These are phyloP conservation scores for Drosophila kambysellisi DNA, from an alignment of 2,888 invertebrate genomes.

Conservation along the genomic window DNA sequence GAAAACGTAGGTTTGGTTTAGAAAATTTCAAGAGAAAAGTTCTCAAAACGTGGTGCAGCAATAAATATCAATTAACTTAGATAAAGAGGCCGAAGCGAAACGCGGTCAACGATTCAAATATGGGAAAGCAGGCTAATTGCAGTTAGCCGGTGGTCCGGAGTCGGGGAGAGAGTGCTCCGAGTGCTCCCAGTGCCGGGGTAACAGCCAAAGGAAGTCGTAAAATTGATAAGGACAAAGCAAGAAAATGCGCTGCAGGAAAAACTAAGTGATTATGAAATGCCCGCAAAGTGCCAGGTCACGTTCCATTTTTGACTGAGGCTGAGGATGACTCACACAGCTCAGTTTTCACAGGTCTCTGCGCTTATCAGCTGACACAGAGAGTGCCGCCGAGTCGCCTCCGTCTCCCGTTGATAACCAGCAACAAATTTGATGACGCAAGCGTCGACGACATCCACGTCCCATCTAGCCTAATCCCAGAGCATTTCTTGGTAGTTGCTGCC, in stretches of 20 bases:
- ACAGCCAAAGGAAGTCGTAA: slow-evolving; percentile 75
- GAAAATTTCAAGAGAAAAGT: slow-evolving; percentile 26
- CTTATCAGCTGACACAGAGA: slow-evolving; percentile 56
- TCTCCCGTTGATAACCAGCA: slow-evolving; percentile 62
- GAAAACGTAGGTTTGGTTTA: background rate
- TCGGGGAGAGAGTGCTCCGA: background rate
- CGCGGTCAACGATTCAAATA: slow-evolving; percentile 38
- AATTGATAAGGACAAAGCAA: slow-evolving; percentile 66
- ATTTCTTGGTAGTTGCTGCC: slow-evolving; percentile 58
- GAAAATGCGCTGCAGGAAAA: slow-evolving; percentile 44
- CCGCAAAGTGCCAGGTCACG: slow-evolving; percentile 73
- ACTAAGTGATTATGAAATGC: slow-evolving; percentile 55
- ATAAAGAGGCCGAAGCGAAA: slow-evolving; percentile 51
- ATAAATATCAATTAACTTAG: slow-evolving; percentile 76
- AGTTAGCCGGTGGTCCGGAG: slow-evolving; percentile 62
- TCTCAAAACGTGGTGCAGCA: slow-evolving; percentile 63
- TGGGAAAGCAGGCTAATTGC: slow-evolving; percentile 69
- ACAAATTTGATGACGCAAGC: slow-evolving; percentile 76
- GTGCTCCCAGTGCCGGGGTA: slow-evolving; percentile 10
- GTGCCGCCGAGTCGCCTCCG: slow-evolving; percentile 16
- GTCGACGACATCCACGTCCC: slow-evolving; percentile 23
- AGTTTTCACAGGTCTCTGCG: slow-evolving; percentile 11
- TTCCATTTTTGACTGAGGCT: slow-evolving; percentile 48
- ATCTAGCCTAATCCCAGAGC: slow-evolving; percentile 19
- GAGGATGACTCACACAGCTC: slow-evolving; percentile 63